These are phyloP conservation scores for Rhinoraja longicauda DNA, from an alignment of 2,797 vertebrate genomes.

Conservation along the genomic window DNA sequence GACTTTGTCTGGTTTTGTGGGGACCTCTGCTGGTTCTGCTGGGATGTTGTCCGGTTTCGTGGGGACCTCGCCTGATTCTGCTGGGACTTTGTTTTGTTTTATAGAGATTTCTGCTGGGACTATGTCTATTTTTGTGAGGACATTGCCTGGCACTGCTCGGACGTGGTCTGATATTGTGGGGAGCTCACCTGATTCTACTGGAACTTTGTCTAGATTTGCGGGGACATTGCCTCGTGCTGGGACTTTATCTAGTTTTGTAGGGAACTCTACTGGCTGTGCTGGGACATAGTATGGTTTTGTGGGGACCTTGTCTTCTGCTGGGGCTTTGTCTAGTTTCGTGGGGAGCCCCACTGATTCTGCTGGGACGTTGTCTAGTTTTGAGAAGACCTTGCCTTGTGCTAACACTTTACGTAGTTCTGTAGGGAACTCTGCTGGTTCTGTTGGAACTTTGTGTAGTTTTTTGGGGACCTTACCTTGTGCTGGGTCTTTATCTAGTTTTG, in stretches of 20 bases:
- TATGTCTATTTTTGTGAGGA: background rate
- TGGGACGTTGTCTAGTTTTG: background rate
- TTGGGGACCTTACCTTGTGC: background rate
- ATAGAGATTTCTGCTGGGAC: background rate
- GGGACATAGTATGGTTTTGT: background rate
- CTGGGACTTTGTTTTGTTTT: background rate
- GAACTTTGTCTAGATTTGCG: background rate
- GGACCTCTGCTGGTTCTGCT: too few species aligned
- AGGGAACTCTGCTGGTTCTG: too few species aligned
- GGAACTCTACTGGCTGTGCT: background rate
- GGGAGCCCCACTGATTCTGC: background rate
- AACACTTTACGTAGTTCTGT: too few species aligned
- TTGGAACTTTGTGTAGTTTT: too few species aligned
- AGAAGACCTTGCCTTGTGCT: background rate
- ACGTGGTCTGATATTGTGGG: background rate
- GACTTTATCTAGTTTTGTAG: background rate
- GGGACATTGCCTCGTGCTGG: background rate
- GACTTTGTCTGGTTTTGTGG: too few species aligned
- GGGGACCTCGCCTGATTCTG: background rate
- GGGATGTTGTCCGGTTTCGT: background rate
- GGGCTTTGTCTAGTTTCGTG: background rate
- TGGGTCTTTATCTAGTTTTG: background rate
- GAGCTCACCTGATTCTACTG: background rate
- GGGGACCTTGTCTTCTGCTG: background rate
- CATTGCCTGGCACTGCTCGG: background rate